Base-by-base conservation (phyloP, 2,888 invertebrate species). In the Acrobasis suavella region DNA sequence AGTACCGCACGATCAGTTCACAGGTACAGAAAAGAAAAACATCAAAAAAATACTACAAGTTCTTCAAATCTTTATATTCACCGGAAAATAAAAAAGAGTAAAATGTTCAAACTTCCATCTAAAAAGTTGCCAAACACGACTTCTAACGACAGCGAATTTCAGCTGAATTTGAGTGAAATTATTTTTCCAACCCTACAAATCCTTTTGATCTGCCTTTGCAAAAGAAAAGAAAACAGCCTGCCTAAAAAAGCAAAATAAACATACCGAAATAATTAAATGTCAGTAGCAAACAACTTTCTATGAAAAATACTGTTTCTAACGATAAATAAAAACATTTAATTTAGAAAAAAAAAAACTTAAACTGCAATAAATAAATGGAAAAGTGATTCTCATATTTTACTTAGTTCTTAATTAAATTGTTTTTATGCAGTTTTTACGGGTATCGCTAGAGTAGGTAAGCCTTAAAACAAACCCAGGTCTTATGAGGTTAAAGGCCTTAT, bases 201-300 rank as follows among this genome's bases (percentile, higher is more conserved):
- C 42, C 46, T 46, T 46, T 46, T 46, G 46, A 46, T 46, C 46
- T 46, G 46, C 46, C 46, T 46, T 46, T n/a, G 12, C 14, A 46
- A 32, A 46, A 46, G 46, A n/a, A 14, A 46, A 46, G 46, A 46
- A 46, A 46, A 46, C 46, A 46, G n/a, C 42, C 42, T 10, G 14
- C 5, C 12, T 12, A 46, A 46, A 46, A n/a, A 46, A n/a, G n/a
- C 46, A 46, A 46, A 46, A 46, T 46, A 46, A 42, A 42, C 42
- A 42, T 42, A 42, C 8, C 2, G 2, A 46, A 14, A 46, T 46
- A 14, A 46, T 46, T 12, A 46, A 46, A 46, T 46, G 46, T 46
- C 12, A n/a, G 46, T 46, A 46, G n/a, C 46, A 46, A 46, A 46
- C 32, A 32, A 32, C 32, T 32, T 32, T 32, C 22, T 22, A 3